Evolutionary conservation across 2,888 invertebrate species (phyloP).

Genomic region (Sylvicola cinctus): DNA sequence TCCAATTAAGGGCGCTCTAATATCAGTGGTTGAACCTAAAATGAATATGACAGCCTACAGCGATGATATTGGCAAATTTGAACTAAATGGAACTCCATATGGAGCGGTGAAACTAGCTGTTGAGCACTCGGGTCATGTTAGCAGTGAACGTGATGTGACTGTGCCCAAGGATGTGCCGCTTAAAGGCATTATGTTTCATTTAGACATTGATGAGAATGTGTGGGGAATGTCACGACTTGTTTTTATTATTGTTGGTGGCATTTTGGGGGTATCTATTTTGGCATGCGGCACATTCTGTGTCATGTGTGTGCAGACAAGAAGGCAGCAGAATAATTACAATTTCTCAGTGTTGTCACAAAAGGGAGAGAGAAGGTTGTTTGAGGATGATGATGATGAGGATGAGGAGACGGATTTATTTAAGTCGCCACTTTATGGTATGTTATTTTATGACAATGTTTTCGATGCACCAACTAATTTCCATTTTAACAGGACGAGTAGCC

Average conservation of each 20-base stretch:
- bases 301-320: slow-evolving; percentile 16
- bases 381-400: slow-evolving; percentile 15
- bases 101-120: slow-evolving; percentile 32
- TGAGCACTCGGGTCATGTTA: slow-evolving; percentile 35
- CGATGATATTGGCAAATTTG: slow-evolving; percentile 18
- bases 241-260: slow-evolving; percentile 54
- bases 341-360: slow-evolving; percentile 13
- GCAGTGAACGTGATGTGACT: slow-evolving; percentile 17
- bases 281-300: slow-evolving; percentile 16
- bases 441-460: not conserved
- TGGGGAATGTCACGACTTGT: slow-evolving; percentile 55
- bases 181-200: slow-evolving; percentile 32
- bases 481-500: not conserved
- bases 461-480: not conserved
- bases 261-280: slow-evolving; percentile 15
- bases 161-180: not conserved
- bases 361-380: slow-evolving; percentile 14
- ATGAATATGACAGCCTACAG: slow-evolving; percentile 20
- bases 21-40: slow-evolving; percentile 26
- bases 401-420: slow-evolving; percentile 23
- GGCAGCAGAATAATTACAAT: slow-evolving; percentile 18
- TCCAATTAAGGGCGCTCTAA: slow-evolving; percentile 30
- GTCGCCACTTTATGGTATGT: slow-evolving; percentile 22
- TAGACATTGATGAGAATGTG: slow-evolving; percentile 43
- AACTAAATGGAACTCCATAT: slow-evolving; percentile 14